Evolutionary conservation across 1,140 invertebrate species (phyloP).

Genomic region (Drosophila baimaii): DNA sequence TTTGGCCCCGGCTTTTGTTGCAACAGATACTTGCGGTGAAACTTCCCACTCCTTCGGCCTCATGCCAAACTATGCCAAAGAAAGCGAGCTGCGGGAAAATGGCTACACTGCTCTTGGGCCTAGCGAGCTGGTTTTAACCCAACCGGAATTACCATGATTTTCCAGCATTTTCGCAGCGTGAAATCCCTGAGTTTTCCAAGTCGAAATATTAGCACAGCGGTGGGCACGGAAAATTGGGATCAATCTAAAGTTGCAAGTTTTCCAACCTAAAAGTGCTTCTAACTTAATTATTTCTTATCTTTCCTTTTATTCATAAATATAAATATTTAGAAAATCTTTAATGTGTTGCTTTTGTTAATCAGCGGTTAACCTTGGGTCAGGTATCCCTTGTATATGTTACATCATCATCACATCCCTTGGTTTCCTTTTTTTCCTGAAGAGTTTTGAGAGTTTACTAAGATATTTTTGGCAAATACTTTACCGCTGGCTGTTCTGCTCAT

Average conservation of each 20-base stretch:
- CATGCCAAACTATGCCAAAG: conserved; percentile 65
- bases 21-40: conserved; percentile 60
- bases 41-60: conserved; percentile 43
- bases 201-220: background rate
- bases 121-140: background rate
- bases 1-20: conserved; percentile 29
- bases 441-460: conserved; percentile 16
- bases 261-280: background rate
- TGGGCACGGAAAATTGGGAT: background rate
- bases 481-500: conserved; percentile 4
- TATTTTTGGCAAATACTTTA: conserved; percentile 51
- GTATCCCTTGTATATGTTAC: background rate
- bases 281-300: background rate
- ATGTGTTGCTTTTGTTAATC: too few relatives aligned
- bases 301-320: background rate
- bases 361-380: background rate
- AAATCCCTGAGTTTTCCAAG: too few relatives aligned
- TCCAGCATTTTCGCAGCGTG: too few relatives aligned
- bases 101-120: conserved; percentile 26
- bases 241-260: background rate
- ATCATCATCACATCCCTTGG: background rate
- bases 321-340: background rate
- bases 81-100: conserved; percentile 29
- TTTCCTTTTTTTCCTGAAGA: background rate
- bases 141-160: conserved; percentile 12